These are phyloP conservation scores for Chionoecetes opilio DNA, from an alignment of 1,140 invertebrate genomes.

Conservation along the genomic window DNA sequence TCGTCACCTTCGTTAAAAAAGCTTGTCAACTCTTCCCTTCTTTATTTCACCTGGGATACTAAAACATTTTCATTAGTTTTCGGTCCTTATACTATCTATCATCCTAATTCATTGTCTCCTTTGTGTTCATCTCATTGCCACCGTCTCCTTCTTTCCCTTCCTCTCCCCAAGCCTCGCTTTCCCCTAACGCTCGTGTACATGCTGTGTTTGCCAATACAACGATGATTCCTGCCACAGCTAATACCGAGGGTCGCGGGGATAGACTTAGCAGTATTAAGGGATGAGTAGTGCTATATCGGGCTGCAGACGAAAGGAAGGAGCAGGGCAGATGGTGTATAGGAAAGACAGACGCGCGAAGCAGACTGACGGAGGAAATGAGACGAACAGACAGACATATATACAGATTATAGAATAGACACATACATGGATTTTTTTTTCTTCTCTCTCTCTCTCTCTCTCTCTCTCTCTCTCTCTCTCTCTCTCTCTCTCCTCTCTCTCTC, in stretches of 20 bases:
- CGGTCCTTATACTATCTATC: neutral
- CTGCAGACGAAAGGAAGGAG: neutral
- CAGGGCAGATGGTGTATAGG: too few species aligned
- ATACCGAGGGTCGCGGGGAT: neutral
- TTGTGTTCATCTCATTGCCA: neutral
- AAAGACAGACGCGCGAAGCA: neutral
- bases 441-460: neutral
- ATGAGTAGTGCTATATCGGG: neutral
- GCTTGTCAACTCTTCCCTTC: too few species aligned
- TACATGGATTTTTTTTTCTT: neutral
- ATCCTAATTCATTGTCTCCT: neutral
- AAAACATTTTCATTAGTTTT: neutral
- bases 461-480: neutral
- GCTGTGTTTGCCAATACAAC: neutral
- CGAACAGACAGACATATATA: neutral
- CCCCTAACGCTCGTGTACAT: neutral
- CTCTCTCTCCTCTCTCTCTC: neutral
- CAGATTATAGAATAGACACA: neutral
- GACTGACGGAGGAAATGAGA: neutral
- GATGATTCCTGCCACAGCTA: neutral
- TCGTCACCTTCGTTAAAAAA: too few species aligned
- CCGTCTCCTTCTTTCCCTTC: neutral
- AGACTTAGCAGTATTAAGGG: neutral
- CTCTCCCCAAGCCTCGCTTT: neutral
- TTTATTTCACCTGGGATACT: neutral